Evolutionary conservation across 2,113 vertebrate species (phyloP).

Genomic region (Trochalopteron elliotii): DNA sequence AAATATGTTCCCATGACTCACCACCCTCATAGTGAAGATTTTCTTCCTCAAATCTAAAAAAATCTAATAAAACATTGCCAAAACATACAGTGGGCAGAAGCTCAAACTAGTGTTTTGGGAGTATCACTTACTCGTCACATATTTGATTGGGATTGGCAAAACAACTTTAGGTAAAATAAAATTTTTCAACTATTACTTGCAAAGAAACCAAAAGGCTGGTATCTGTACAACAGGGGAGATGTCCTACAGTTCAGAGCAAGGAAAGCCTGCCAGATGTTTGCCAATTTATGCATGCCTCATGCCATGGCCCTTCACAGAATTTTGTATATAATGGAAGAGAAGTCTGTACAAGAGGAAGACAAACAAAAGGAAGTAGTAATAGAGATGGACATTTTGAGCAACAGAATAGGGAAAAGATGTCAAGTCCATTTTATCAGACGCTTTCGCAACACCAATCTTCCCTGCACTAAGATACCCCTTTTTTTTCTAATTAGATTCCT

Average conservation of each 20-base stretch:
- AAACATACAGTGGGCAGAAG: background rate
- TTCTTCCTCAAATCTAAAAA: background rate
- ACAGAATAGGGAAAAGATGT: conserved; percentile 14
- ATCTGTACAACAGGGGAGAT: background rate
- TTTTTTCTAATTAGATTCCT: background rate
- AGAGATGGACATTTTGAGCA: background rate
- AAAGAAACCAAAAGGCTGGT: background rate
- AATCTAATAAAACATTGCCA: background rate
- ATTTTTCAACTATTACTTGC: background rate
- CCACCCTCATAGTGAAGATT: background rate
- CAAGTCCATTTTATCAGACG: conserved; percentile 38
- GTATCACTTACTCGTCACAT: background rate
- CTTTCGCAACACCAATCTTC: background rate
- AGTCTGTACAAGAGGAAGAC: background rate
- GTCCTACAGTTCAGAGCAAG: background rate
- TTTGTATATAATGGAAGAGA: background rate
- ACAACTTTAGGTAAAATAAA: background rate
- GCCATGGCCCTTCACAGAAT: background rate
- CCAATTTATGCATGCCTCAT: background rate
- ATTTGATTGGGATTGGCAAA: background rate
- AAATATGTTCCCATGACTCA: background rate
- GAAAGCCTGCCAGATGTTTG: background rate
- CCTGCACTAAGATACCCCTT: background rate
- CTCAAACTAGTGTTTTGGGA: background rate
- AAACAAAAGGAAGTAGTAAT: conserved; percentile 34